Base-by-base conservation (phyloP, 2,797 vertebrate species). In the Xiphorhynchus erythropygius region DNA sequence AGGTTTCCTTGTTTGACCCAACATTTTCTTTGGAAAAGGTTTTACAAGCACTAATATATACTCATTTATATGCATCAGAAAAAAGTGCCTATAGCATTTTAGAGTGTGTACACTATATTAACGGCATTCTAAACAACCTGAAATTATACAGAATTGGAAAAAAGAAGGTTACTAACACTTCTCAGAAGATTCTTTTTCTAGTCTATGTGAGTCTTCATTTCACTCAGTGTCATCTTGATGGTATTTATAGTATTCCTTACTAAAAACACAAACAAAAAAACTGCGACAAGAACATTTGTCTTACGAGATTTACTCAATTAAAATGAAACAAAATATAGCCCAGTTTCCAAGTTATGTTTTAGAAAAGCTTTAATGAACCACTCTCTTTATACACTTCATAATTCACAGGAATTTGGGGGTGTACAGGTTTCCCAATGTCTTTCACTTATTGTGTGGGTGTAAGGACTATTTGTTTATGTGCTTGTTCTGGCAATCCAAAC, bases 21-120 rank as follows among this genome's bases (percentile, higher is more conserved):
- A 50, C 44, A 78, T 94, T 96, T 94, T 74, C 44, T 96, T 91
- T 90, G 27, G 44, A 55, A 92, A 95, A 81, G 35, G 28, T 71
- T 94, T 92, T 89, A 89, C 59, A 93, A 71, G 21, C 67, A 80
- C 75, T 87, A 88, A 78, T 89, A 89, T 80, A 65, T 82, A 35
- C 81, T 95, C 33, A 5, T 92, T 94, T 76, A 67, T 87, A 94
- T 87, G 75, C 92, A 87, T 67, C n/a, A 67, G 44, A 70, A 87
- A 73, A 50, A 92, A 93, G 79, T 53, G 84, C 84, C 47, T 35
- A 24, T 84, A 84, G 42, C n/a, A 47, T n/a, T 96, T 24, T 56
- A 52, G 46, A 90, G 30, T 57, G 37, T 23, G 90, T 78, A 47
- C 67, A 35, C 50, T 86, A 2, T 82, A 82, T 92, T 75, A 87